Percentiles rank a stretch among this genome's conserved stretches.
phyloP scores from a whole-genome alignment of 1,140 invertebrate genomes.

The Pogonomyrmex barbatus region DNA sequence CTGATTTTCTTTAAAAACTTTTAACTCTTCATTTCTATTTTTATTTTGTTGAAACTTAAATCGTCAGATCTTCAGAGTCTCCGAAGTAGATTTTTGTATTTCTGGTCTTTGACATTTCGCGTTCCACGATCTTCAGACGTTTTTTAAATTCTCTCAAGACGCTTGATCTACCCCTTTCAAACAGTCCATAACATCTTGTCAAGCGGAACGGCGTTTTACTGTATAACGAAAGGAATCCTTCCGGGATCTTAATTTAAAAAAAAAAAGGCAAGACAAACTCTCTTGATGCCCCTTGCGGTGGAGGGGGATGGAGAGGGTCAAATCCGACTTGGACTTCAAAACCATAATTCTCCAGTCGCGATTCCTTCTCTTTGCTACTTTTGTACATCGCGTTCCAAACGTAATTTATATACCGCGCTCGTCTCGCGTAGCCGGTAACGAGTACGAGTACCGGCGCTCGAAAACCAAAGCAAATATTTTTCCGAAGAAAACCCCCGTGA shows the following conservation, averaged over 20 bases:
- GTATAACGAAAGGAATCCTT: constrained; percentile 41
- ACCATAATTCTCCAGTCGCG: neutral
- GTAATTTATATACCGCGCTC: constrained; percentile 24
- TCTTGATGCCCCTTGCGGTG: neutral
- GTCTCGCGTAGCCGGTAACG: neutral
- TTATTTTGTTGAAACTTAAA: neutral
- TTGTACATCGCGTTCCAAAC: neutral
- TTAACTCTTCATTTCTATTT: neutral
- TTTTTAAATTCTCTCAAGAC: constrained; percentile 16
- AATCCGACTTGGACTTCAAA: constrained; percentile 24
- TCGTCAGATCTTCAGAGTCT: neutral
- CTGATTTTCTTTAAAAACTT: neutral
- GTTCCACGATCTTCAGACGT: constrained; percentile 4
- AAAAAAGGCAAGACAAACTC: constrained; percentile 19
- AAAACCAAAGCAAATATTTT: constrained; percentile 73
- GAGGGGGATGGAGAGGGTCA: neutral
- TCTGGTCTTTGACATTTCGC: constrained; percentile 34
- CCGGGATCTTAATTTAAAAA: constrained; percentile 36
- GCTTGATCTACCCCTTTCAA: constrained; percentile 46
- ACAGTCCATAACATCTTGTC: constrained; percentile 3
- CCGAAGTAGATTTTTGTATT: constrained; percentile 3
- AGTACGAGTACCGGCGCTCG: constrained; percentile 25
- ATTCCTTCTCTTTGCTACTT: constrained; percentile 31
- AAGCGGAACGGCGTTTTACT: constrained; percentile 18
- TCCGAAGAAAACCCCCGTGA: constrained; percentile 43